Conservation (phyloP, 2,888 invertebrate species). For the Trichopoda pennipes region DNA sequence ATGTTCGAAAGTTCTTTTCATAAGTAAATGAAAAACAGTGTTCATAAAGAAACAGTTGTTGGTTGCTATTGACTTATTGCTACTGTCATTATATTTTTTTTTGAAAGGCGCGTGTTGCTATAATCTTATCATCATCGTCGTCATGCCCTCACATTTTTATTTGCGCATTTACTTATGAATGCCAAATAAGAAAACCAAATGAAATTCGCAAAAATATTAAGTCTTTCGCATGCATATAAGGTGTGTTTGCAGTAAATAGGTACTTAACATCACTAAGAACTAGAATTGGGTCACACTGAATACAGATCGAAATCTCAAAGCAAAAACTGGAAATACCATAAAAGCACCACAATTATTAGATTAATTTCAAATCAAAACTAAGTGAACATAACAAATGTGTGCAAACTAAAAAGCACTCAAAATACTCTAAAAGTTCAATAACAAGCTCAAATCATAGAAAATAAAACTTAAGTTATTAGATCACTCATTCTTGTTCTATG, state of each 20-base stretch:
- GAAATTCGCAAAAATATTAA: conserved; percentile 14
- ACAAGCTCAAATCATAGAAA: neutral
- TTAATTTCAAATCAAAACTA: conserved; percentile 4
- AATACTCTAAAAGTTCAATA: neutral
- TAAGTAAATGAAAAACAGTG: neutral
- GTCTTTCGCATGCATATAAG: conserved; percentile 40
- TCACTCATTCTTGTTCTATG: neutral
- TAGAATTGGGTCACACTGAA: conserved; percentile 64
- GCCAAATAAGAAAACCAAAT: conserved; percentile 47
- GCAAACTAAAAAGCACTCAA: neutral
- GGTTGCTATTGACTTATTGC: conserved; percentile 5
- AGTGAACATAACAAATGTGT: neutral
- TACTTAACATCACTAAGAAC: conserved; percentile 60
- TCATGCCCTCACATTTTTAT: conserved; percentile 13
- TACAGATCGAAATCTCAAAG: conserved; percentile 50
- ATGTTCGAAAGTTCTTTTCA: neutral
- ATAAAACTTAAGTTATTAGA: neutral
- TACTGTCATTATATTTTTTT: conserved; percentile 11
- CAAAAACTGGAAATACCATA: conserved; percentile 55
- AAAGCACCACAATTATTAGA: neutral
- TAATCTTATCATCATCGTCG: conserved; percentile 32
- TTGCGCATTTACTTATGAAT: conserved; percentile 29
- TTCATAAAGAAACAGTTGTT: conserved; percentile 12
- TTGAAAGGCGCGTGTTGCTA: conserved; percentile 45
- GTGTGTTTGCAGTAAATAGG: conserved; percentile 43